Conservation (phyloP, 2,888 invertebrate species). For the Nebria salina region DNA sequence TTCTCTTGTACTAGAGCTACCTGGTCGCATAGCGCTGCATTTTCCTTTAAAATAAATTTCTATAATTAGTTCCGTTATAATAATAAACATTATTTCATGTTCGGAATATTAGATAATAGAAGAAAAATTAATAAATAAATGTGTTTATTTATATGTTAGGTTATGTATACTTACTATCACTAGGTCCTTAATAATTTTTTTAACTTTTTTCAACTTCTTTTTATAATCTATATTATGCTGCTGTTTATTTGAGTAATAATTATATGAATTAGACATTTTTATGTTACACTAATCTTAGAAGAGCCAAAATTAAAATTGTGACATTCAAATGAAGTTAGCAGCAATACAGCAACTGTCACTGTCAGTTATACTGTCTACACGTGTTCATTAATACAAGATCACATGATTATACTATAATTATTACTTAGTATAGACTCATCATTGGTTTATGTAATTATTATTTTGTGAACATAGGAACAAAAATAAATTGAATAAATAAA, state of each 20-base stretch:
- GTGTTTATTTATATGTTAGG: not conserved
- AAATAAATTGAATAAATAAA: not conserved
- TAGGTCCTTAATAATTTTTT: slow-evolving; percentile 71
- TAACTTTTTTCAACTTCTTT: slow-evolving; percentile 71
- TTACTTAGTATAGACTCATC: no score
- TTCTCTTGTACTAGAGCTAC: slow-evolving; percentile 86
- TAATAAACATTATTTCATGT: not conserved
- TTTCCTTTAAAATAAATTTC: slow-evolving; percentile 69
- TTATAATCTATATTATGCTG: slow-evolving; percentile 61
- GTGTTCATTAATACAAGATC: no score
- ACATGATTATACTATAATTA: no score
- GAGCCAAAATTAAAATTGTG: slow-evolving; percentile 3
- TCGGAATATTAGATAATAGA: not conserved
- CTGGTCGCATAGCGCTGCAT: slow-evolving; percentile 88
- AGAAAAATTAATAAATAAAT: not conserved
- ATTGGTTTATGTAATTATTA: no score
- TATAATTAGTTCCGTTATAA: not conserved
- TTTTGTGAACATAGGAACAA: no score
- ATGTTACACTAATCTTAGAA: not conserved
- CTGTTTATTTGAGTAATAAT: slow-evolving; percentile 29
- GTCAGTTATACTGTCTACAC: no score
- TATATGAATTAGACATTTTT: slow-evolving; percentile 40
- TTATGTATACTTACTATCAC: slow-evolving; percentile 69
- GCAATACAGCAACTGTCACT: no score
- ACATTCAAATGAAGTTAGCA: not conserved